These are phyloP conservation scores for Drosophila ogumai DNA, from an alignment of 1,140 invertebrate species.

Conservation along the genomic window DNA sequence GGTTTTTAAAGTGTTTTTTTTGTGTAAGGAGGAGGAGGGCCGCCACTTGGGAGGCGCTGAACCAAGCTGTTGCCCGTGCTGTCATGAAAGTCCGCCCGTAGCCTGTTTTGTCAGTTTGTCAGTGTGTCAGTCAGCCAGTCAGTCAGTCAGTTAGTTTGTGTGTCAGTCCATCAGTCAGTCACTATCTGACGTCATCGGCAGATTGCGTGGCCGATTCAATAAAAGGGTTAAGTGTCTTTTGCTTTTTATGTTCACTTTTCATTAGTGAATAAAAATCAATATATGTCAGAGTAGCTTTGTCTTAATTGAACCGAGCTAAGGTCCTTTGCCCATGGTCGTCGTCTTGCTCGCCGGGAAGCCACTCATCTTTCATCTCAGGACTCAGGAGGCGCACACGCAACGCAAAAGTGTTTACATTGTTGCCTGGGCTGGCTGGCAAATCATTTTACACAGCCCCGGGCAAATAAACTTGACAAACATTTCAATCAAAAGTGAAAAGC, in stretches of 20 bases:
- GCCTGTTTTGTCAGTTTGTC: conserved; percentile 27
- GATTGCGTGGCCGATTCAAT: conserved; percentile 74
- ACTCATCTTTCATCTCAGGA: conserved; percentile 22
- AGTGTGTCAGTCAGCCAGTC: conserved; percentile 18
- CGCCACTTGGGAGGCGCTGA: conserved; percentile 38
- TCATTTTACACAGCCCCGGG: conserved; percentile 18
- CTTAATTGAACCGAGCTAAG: conserved; percentile 44
- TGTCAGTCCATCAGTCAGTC: conserved; percentile 22
- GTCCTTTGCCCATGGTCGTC: conserved; percentile 25
- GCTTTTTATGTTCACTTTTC: conserved; percentile 78
- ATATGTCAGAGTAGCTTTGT: conserved; percentile 39
- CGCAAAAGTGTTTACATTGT: conserved; percentile 39
- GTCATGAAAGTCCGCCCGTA: conserved; percentile 48
- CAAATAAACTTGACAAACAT: conserved; percentile 56
- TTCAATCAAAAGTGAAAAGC: conserved; percentile 48
- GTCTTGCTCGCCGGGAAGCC: conserved; percentile 3
- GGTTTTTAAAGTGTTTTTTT: conserved; percentile 64
- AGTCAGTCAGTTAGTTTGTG: background rate
- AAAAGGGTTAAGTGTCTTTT: conserved; percentile 81
- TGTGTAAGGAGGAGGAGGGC: conserved; percentile 7
- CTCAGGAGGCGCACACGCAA: conserved; percentile 8
- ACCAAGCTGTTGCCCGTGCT: conserved; percentile 37
- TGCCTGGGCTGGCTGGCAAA: conserved; percentile 21
- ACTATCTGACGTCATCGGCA: conserved; percentile 77
- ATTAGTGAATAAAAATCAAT: conserved; percentile 82